phyloP scores from a whole-genome alignment of 37 sponge, comb jelly and placozoan genomes.

The Lycopodina hypogea region DNA sequence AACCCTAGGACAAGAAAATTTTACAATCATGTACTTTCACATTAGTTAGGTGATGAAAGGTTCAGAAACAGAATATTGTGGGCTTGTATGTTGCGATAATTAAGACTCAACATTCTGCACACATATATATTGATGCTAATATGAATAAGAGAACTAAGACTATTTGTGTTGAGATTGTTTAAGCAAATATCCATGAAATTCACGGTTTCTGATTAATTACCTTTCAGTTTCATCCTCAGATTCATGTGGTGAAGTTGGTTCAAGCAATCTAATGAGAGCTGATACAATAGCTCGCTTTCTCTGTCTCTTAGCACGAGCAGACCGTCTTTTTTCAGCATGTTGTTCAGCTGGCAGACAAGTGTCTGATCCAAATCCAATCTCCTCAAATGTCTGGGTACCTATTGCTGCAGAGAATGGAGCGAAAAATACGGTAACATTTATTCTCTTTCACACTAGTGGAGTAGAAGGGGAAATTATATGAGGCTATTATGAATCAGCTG shows the following conservation, averaged over 20 bases:
- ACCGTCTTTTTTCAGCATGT: not conserved
- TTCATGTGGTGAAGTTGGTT: slow-evolving; percentile 20
- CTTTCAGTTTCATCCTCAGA: slow-evolving; percentile 28
- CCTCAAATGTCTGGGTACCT: slow-evolving; percentile 22
- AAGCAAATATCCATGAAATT: too few species aligned
- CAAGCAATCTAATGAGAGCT: slow-evolving; percentile 16
- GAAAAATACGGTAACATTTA: not conserved
- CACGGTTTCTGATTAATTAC: too few species aligned
- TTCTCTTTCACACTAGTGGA: not conserved
- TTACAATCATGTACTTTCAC: too few species aligned
- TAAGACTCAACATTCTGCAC: too few species aligned
- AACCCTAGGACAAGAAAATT: not conserved
- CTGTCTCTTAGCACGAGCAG: not conserved
- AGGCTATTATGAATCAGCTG: too few species aligned
- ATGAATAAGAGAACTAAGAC: too few species aligned
- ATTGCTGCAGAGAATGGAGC: not conserved
- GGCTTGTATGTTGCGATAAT: too few species aligned
- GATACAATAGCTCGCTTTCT: slow-evolving; percentile 1
- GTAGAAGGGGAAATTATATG: too few species aligned
- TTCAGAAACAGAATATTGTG: too few species aligned
- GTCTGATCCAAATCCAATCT: not conserved
- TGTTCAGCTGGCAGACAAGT: not conserved
- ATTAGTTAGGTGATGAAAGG: too few species aligned
- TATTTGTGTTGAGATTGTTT: too few species aligned
- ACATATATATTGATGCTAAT: too few species aligned